A percentile compares a stretch with the other conserved stretches of the same genome.
phyloP scores from a whole-genome alignment of 2,797 vertebrate genomes.

The Echiichthys vipera region DNA sequence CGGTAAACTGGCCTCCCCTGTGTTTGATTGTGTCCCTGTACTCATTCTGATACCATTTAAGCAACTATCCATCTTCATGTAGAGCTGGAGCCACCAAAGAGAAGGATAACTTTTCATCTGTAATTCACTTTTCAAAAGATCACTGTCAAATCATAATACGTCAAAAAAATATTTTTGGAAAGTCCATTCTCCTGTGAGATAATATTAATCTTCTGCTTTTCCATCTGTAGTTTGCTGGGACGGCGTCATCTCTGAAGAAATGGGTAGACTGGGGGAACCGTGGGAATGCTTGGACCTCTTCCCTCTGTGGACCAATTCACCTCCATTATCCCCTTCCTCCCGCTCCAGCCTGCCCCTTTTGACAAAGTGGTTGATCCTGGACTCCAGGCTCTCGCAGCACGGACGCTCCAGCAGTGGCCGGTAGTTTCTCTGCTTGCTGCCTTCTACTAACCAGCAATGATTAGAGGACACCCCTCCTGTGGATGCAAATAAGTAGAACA shows the following conservation, averaged over 20 bases:
- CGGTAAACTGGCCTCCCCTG: no score
- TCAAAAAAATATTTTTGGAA: no score
- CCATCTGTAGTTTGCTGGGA: constrained; percentile 35
- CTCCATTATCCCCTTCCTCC: constrained; percentile 76
- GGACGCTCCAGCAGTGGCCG: constrained; percentile 90
- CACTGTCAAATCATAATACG: no score
- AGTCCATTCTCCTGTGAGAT: constrained; percentile 12
- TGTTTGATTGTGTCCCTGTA: no score
- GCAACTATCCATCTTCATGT: no score
- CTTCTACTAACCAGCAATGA: constrained; percentile 88
- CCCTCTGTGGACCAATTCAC: constrained; percentile 77
- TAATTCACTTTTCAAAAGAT: no score
- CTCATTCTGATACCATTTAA: no score
- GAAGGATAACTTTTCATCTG: no score
- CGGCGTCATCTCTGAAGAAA: constrained; percentile 3
- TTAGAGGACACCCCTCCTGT: constrained; percentile 66
- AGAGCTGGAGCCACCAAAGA: no score
- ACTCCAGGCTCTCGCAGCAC: constrained; percentile 92
- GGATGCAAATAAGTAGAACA: constrained; percentile 7
- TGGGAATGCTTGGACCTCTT: constrained; percentile 82
- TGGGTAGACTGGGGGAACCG: constrained; percentile 5
- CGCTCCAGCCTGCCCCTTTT: constrained; percentile 86
- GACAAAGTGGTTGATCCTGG: constrained; percentile 91
- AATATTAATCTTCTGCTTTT: constrained; percentile 34
- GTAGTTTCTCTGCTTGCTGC: constrained; percentile 89